phyloP scores from a whole-genome alignment of 35 echinoderm and acorn worm species.

The Ptychodera flava region DNA sequence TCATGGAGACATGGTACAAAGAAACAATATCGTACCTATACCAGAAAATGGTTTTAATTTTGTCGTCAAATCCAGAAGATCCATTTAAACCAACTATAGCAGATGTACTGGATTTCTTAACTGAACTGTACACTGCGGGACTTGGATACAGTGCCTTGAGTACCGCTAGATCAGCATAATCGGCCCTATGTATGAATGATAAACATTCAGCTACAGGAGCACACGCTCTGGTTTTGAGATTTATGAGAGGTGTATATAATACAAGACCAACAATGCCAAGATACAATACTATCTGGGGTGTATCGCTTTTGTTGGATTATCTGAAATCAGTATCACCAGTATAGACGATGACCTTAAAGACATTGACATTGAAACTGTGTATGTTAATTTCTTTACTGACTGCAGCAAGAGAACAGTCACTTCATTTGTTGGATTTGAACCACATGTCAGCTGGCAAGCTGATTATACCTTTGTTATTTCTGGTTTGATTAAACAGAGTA shows the following conservation, averaged over 20 bases:
- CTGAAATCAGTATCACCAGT: conserved; percentile 31
- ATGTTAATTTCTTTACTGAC: conserved; percentile 45
- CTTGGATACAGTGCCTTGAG: conserved; percentile 24
- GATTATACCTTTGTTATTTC: background rate
- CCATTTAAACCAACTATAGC: conserved; percentile 3
- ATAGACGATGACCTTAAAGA: conserved; percentile 10
- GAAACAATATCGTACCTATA: conserved; percentile 46
- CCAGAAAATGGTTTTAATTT: conserved; percentile 35
- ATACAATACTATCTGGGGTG: conserved; percentile 47
- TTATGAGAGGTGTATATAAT: conserved; percentile 57
- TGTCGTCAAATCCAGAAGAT: background rate
- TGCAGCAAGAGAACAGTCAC: conserved; percentile 36
- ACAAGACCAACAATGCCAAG: conserved; percentile 28
- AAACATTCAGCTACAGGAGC: conserved; percentile 8
- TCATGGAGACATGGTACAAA: conserved; percentile 38
- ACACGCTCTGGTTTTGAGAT: conserved; percentile 38
- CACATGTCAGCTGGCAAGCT: conserved; percentile 18
- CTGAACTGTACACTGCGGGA: conserved; percentile 4
- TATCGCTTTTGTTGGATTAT: conserved; percentile 35
- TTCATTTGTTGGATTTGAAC: conserved; percentile 24
- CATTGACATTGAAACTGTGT: conserved; percentile 36
- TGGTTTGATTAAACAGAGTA: conserved; percentile 20
- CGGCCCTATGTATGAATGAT: conserved; percentile 21
- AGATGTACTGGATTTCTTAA: background rate
- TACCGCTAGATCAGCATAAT: conserved; percentile 23